Percentiles rank a stretch among this genome's conserved stretches.
These are phyloP conservation scores for Drosophila buzzatii DNA, from an alignment of 2,888 invertebrate species.

Conservation along the genomic window DNA sequence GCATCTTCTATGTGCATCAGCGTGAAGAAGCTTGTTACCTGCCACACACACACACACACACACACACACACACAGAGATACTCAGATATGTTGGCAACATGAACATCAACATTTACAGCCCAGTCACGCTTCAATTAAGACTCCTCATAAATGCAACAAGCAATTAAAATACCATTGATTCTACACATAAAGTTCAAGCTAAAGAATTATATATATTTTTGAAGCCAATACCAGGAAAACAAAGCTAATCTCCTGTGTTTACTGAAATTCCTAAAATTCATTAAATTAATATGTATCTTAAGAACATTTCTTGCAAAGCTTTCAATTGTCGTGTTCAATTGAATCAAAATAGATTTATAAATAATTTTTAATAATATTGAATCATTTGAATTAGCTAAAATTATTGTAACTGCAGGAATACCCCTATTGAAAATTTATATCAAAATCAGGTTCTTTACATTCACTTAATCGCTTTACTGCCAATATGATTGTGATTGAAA, in stretches of 20 bases:
- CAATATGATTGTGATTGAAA: too few relatives aligned
- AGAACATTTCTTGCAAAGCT: neutral
- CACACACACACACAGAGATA: neutral
- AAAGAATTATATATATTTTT: constrained; percentile 2
- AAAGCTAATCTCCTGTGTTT: neutral
- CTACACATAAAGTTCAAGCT: constrained; percentile 1
- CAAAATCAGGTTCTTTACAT: too few relatives aligned
- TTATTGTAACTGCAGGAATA: too few relatives aligned
- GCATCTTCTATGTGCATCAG: constrained; percentile 12
- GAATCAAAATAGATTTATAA: neutral
- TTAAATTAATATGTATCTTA: neutral
- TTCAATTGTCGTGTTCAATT: neutral
- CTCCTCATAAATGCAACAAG: constrained; percentile 10
- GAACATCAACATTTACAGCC: constrained; percentile 11
- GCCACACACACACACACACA: constrained; percentile 13
- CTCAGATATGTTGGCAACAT: neutral
- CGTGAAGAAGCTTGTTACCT: constrained; percentile 30
- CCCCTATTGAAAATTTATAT: too few relatives aligned
- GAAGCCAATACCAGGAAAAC: neutral
- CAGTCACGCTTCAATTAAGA: constrained; percentile 16
- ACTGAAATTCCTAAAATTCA: neutral
- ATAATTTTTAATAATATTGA: too few relatives aligned
- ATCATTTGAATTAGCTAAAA: too few relatives aligned
- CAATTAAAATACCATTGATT: constrained; percentile 28
- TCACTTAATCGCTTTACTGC: too few relatives aligned